These are phyloP conservation scores for Iguana delicatissima DNA, from an alignment of 2,797 vertebrate species.

Conservation along the genomic window DNA sequence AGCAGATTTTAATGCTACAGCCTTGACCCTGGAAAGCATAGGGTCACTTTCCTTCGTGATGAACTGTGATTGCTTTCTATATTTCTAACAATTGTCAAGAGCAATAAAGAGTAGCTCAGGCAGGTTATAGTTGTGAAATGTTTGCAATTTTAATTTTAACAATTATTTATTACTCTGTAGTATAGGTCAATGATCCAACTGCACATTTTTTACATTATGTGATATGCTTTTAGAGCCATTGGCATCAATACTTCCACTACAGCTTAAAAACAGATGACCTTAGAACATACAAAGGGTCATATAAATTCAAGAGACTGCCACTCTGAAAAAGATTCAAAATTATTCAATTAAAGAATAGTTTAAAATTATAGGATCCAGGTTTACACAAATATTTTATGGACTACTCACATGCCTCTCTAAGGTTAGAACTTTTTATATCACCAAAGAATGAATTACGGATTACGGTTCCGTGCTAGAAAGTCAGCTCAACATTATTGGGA, in stretches of 20 bases:
- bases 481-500: background rate
- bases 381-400: background rate
- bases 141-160: slow-evolving; percentile 59
- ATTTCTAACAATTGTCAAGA: slow-evolving; percentile 59
- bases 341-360: background rate
- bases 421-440: slow-evolving; percentile 6
- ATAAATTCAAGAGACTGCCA: background rate
- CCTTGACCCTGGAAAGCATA: slow-evolving; percentile 53
- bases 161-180: slow-evolving; percentile 52
- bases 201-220: slow-evolving; percentile 46
- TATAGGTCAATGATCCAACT: slow-evolving; percentile 47
- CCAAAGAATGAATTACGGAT: slow-evolving; percentile 30
- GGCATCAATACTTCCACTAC: slow-evolving; percentile 24
- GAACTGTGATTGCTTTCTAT: slow-evolving; percentile 64
- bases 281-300: slow-evolving; percentile 12
- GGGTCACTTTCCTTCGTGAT: slow-evolving; percentile 51
- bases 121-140: slow-evolving; percentile 55
- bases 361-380: background rate
- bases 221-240: slow-evolving; percentile 40
- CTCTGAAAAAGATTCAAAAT: slow-evolving; percentile 27
- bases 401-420: background rate
- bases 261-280: background rate
- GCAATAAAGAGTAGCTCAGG: slow-evolving; percentile 38
- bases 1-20: slow-evolving; percentile 45
- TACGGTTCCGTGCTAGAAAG: background rate